Conservation (phyloP, 2,113 vertebrate genomes). For the Bubo bubo region DNA sequence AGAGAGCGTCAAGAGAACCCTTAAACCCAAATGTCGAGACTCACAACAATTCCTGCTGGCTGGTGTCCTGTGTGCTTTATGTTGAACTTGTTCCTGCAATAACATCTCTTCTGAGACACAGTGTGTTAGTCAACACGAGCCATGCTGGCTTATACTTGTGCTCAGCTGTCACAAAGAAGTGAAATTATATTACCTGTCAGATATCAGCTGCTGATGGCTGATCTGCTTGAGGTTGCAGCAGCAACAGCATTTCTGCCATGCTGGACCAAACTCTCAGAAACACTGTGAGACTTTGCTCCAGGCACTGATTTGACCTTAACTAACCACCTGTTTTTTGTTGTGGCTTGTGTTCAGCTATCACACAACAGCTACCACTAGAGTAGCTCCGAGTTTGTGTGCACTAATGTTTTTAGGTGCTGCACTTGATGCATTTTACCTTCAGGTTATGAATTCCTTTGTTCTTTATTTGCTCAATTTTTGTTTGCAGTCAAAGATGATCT, state of each 20-base stretch:
- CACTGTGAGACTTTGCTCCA: background rate
- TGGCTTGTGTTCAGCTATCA: background rate
- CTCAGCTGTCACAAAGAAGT: background rate
- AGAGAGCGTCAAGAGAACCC: background rate
- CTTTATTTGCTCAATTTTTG: background rate
- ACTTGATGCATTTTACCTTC: background rate
- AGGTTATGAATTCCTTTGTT: background rate
- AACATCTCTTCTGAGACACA: background rate
- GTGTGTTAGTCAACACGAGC: background rate
- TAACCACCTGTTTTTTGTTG: background rate
- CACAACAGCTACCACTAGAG: background rate
- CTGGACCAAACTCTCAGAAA: background rate
- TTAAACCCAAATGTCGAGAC: background rate
- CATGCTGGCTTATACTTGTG: background rate
- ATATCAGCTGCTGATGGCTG: background rate
- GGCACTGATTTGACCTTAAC: background rate
- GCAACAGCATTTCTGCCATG: background rate
- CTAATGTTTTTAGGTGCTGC: background rate
- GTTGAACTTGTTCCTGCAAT: fast-evolving
- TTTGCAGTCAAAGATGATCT: background rate
- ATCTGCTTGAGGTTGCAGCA: background rate
- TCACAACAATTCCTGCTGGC: background rate
- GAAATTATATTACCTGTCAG: background rate
- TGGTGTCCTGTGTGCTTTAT: background rate
- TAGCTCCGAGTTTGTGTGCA: background rate